Evolutionary conservation across 1,140 invertebrate genomes (phyloP), one percentile per base, ranked within the genome.

Genomic region (Brachionus rotundiformis): DNA sequence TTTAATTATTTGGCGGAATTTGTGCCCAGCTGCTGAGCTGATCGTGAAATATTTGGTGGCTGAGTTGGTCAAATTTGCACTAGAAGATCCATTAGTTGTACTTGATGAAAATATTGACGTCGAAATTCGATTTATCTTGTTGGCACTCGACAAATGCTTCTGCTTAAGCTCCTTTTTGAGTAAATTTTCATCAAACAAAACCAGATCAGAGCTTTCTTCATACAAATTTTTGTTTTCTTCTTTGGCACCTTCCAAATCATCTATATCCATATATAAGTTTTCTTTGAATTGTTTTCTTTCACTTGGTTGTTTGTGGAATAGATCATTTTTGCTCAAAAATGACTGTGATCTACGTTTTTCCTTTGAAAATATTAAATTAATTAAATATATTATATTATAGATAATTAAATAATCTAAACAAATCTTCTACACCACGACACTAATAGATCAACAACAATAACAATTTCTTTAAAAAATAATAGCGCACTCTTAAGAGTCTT

Each of bases 1-100:
- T 79, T 79, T 79, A 63, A 79, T 79, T 63, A 79, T 79, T 79
- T 79, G 76, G 29, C 76, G 44, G 31, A 79, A 54, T 79, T 79
- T 79, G 54, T 79, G 76, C 19, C 76, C 76, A 79, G 76, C 76
- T 39, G 76, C 76, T 41, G 76, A 79, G 33, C 76, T 79, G 25
- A 79, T 79, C 11, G 76, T 79, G 13, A 79, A 63, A 41, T 79
- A 79, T 79, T 79, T 79, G 5, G 16, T 41, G 13, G 76, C 76
- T 54, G 76, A 54, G 59, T 79, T 79, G 10, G 73, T 68, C 36
- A 68, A 33, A 8, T 31, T 33, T 4, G 29, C 16, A 68, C 36
- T 68, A 16, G 63, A 68, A 7, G 63, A 8, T 13, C 16, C 27
- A 54, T 54, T 31, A 8, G 68, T 44, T 3, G 36, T 44, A 16